Base-by-base conservation (phyloP, 1,140 invertebrate genomes). In the Eupristina koningsbergeri region DNA sequence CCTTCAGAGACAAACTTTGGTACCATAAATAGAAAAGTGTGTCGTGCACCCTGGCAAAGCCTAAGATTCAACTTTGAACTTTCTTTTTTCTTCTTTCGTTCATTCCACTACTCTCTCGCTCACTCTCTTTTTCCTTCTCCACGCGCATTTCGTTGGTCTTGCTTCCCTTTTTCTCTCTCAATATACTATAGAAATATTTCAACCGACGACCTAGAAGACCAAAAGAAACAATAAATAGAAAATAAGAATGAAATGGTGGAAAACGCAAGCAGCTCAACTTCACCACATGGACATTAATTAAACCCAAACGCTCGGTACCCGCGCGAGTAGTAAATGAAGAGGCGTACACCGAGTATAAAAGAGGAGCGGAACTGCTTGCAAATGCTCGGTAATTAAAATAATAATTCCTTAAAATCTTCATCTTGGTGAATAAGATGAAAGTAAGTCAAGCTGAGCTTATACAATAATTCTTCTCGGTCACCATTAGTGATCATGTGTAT, bases 271-370 rank as follows among this genome's bases (percentile, higher is more conserved):
- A 29, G 67, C 7, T 7, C 67, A 50, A 50, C 74, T 11, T 13
- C 29, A 15, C n/a, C 58, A 39, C 74, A 84, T 77, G 73, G 63
- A 85, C 81, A 81, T 85, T 85, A 85, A 85, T 85, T 85, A 85
- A 47, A 78, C 61, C 47, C 73, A n/a, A 64, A 58, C 77, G 45
- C 50, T 73, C 31, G n/a, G 11, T 13, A 71, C 36, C 5, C 17
- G 0, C n/a, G 79, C 61, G 34, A 69, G 63, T 71, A 45, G 13
- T 77, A 81, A 81, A 84, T 81, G 83, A 84, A 84, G 83, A 81
- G 83, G 47, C 41, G 29, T 15, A 34, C 39, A 39, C 61, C 0
- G 36, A 83, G 79, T 50, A 36, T 85, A 73, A 81, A 81, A 81
- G 19, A 69, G 67, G 79, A 41, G 7, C 6, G 13, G 11, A 26